Evolutionary conservation across 1,140 invertebrate species (phyloP).

Genomic region (Drosophila ironensis): DNA sequence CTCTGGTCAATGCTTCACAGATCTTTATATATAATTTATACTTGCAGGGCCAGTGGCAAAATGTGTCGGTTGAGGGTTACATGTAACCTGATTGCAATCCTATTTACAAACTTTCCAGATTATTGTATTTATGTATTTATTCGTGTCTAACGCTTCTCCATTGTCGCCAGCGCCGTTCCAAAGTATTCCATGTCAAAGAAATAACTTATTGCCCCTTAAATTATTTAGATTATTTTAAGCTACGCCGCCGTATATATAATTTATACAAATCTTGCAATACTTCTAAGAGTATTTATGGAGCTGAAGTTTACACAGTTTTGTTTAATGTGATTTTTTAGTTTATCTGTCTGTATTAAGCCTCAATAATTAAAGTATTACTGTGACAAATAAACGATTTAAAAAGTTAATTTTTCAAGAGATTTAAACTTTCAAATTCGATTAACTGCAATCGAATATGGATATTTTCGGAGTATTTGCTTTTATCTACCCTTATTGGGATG

Average conservation of each 20-base stretch:
- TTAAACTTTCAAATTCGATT: not conserved
- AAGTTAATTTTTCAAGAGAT: not conserved
- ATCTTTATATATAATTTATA: not conserved
- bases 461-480: not conserved
- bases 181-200: not conserved
- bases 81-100: slow-evolving; percentile 36
- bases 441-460: too few species aligned
- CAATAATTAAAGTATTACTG: slow-evolving; percentile 23
- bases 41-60: slow-evolving; percentile 77
- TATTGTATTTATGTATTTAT: slow-evolving; percentile 25
- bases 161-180: slow-evolving; percentile 7
- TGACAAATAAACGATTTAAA: slow-evolving; percentile 1
- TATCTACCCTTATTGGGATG: not conserved
- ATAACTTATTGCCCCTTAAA: not conserved
- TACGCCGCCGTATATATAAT: not conserved
- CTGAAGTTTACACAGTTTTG: slow-evolving; percentile 1
- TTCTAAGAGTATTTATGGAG: slow-evolving; percentile 1
- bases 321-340: slow-evolving; percentile 17
- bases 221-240: not conserved
- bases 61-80: slow-evolving; percentile 74
- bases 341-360: not conserved
- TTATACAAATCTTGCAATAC: not conserved
- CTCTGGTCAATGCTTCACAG: not conserved
- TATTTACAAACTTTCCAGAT: slow-evolving; percentile 23
- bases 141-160: slow-evolving; percentile 2